phyloP scores from a whole-genome alignment of 1,140 invertebrate genomes.

The Lepidurus packardi region DNA sequence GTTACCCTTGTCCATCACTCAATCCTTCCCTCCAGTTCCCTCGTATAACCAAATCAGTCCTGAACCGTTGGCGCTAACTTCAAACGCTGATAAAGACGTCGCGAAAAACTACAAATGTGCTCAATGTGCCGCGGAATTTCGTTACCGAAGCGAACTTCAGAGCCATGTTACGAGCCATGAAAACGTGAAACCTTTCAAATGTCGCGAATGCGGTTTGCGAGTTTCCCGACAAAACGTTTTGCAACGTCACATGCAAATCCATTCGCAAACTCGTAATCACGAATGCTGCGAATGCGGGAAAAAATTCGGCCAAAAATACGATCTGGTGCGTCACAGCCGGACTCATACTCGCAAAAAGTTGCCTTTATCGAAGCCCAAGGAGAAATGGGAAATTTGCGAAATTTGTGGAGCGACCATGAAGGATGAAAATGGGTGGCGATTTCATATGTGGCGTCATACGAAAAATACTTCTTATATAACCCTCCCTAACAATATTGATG shows the following conservation, averaged over 20 bases:
- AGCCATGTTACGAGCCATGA: constrained; percentile 23
- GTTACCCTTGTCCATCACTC: constrained; percentile 31
- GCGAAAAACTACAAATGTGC: constrained; percentile 25
- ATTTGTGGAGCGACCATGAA: constrained; percentile 1
- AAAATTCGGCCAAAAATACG: constrained; percentile 51
- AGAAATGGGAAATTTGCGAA: not conserved
- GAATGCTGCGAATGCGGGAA: constrained; percentile 61
- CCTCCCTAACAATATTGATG: not conserved
- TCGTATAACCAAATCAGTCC: constrained; percentile 26
- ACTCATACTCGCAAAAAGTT: constrained; percentile 40
- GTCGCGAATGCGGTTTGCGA: constrained; percentile 28
- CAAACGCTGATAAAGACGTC: not conserved
- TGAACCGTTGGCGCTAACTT: not conserved
- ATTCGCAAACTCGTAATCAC: constrained; percentile 20
- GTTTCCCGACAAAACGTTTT: constrained; percentile 12
- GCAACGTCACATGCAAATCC: constrained; percentile 30
- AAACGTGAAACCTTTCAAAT: constrained; percentile 31
- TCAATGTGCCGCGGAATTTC: constrained; percentile 29
- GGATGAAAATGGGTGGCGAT: not conserved
- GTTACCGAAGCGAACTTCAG: constrained; percentile 13
- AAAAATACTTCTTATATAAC: not conserved
- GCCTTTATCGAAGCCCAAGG: constrained; percentile 30
- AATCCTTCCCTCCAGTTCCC: constrained; percentile 27
- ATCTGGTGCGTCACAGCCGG: constrained; percentile 48
- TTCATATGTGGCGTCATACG: not conserved